Conservation (phyloP, 2,797 vertebrate species). For the Hirundo rustica region DNA sequence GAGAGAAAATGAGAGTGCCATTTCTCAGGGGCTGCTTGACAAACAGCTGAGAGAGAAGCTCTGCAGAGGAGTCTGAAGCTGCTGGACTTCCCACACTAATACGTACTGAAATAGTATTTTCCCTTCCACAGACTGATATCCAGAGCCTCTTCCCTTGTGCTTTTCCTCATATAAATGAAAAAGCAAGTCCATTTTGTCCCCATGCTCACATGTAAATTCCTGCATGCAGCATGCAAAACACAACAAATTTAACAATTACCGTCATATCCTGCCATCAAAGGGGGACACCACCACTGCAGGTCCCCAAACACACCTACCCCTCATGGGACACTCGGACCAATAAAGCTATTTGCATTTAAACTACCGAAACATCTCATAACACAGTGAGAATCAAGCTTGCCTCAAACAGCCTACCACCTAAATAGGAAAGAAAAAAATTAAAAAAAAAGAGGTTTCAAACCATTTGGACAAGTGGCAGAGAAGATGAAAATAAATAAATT, state of each 20-base stretch:
- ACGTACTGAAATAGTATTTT: not conserved
- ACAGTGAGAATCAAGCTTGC: not conserved
- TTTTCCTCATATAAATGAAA: not conserved
- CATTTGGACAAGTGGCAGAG: not conserved
- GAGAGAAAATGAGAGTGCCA: not conserved
- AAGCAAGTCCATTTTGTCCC: not conserved
- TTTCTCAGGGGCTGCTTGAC: not conserved
- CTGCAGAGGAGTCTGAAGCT: not conserved
- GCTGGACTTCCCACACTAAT: not conserved
- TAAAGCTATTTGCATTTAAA: not conserved
- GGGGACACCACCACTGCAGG: not conserved
- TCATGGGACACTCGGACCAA: not conserved
- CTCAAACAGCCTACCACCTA: not conserved
- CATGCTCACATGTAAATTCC: not conserved
- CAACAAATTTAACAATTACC: not conserved
- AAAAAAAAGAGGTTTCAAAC: not conserved
- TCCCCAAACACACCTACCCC: not conserved
- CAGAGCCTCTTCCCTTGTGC: not conserved
- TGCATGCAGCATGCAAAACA: rapidly evolving
- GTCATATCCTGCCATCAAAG: not conserved
- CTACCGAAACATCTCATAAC: not conserved
- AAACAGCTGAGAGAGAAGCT: not conserved
- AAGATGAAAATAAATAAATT: not conserved
- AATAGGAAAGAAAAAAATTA: not conserved
- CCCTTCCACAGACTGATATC: not conserved